Base-by-base conservation (phyloP, 92 coral and sea anemone species). In the Desmophyllum pertusum region DNA sequence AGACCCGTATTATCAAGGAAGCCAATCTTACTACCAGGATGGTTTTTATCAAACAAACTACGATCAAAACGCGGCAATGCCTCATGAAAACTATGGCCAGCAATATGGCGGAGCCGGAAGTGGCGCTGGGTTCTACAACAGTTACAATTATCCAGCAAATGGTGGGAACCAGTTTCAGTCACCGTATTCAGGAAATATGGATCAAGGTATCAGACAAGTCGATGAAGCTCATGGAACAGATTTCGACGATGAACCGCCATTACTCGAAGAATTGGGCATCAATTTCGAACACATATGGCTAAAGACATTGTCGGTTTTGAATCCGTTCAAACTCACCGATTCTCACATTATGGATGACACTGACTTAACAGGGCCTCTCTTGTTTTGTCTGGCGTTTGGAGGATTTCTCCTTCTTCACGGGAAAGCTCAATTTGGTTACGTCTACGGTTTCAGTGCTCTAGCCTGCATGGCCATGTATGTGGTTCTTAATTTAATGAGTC, bases 271-370 rank as follows among this genome's bases (percentile, higher is more conserved):
- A 90, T 83, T 96, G 17, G 99, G 99, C n/a, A 89, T 96, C 70
- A 94, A 96, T 62, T 88, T 96, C 36, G 99, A 96, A 55, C 98
- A 96, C 73, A 95, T 96, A 14, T 94, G 97, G 98, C 93, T 94
- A 75, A 96, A 96, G 84, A 96, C 99, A 35, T 87, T 94, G 13
- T 94, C 98, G 30, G 99, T 96, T 79, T 88, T 96, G n/a, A 94
- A 96, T 78, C 99, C 99, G 17, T 65, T 96, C 39, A 94, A 96
- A 86, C 75, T 84, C 39, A 90, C 96, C 0, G 98, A 94, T 84
- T 88, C 94, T 0, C 97, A 96, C 59, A 92, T 96, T 50, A 96
- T 96, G 99, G 97, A 96, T 73, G 99, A 96, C 86, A 96, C 98
- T n/a, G 99, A 96, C 77, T 76, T 96, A 48, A 93, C 97, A n/a